These are phyloP conservation scores for Pogonocichla stellata DNA, from an alignment of 2,113 vertebrate genomes.

Conservation along the genomic window DNA sequence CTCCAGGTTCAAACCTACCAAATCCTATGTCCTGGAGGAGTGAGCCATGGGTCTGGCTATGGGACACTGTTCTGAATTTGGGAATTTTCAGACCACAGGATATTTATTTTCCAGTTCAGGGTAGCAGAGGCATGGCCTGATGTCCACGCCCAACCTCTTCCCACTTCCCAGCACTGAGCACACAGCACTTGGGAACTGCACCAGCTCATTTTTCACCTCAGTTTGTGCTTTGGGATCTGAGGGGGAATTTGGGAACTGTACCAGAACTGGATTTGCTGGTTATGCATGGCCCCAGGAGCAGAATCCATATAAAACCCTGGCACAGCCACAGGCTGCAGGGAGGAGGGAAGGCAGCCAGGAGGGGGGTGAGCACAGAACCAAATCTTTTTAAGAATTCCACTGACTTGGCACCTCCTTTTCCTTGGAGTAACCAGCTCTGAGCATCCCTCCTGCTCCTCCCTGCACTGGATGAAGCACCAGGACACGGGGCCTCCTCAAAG, in stretches of 20 bases:
- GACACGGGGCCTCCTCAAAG: background rate
- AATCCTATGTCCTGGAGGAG: accelerated
- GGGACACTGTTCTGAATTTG: accelerated
- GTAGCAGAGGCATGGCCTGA: background rate
- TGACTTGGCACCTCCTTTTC: background rate
- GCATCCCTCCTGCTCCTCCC: background rate
- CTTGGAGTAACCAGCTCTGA: background rate
- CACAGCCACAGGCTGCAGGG: background rate
- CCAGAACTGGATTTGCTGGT: background rate
- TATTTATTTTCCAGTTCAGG: no score
- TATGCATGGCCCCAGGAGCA: accelerated
- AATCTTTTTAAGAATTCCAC: background rate
- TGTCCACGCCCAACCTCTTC: background rate
- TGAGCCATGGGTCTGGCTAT: accelerated
- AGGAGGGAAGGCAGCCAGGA: background rate
- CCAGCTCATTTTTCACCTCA: background rate
- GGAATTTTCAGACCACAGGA: background rate
- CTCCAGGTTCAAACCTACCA: background rate
- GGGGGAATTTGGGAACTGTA: background rate
- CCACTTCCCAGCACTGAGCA: background rate
- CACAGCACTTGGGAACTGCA: background rate
- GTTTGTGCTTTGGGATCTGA: accelerated
- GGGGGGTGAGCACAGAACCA: background rate
- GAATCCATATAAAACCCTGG: background rate
- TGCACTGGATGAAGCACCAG: background rate